Evolutionary conservation across 2,888 invertebrate species (phyloP).

Genomic region (Theretra japonica): DNA sequence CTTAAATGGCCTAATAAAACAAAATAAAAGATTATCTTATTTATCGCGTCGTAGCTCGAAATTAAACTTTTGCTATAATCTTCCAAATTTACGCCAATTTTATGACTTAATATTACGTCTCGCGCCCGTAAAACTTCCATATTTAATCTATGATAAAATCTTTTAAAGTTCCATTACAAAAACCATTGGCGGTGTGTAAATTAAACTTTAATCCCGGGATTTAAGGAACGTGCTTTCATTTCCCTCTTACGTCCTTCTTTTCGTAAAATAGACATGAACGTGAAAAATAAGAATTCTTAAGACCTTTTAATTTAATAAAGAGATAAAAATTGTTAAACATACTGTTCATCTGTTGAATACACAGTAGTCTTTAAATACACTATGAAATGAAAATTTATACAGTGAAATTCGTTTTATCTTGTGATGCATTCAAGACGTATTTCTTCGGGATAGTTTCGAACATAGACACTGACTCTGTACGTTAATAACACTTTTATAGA

Average conservation of each 20-base stretch:
- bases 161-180: constrained; percentile 10
- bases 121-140: constrained; percentile 1
- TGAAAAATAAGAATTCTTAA: not conserved
- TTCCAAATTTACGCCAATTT: constrained; percentile 23
- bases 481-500: too few relatives aligned
- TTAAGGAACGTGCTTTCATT: not conserved
- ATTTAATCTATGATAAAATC: constrained; percentile 22
- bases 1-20: too few relatives aligned
- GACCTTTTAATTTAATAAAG: not conserved
- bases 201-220: constrained; percentile 1
- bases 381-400: too few relatives aligned
- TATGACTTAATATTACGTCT: constrained; percentile 15
- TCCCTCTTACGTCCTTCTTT: not conserved
- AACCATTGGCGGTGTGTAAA: not conserved
- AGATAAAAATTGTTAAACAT: not conserved
- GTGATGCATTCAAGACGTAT: too few relatives aligned
- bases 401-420: too few relatives aligned
- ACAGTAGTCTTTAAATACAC: not conserved
- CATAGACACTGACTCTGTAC: too few relatives aligned
- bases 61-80: constrained; percentile 10
- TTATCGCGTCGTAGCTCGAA: not conserved
- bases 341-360: not conserved
- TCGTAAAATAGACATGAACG: not conserved
- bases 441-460: too few relatives aligned
- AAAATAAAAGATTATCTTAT: not conserved